phyloP scores from a whole-genome alignment of 2,113 vertebrate species.

The Muntiacus muntjak region DNA sequence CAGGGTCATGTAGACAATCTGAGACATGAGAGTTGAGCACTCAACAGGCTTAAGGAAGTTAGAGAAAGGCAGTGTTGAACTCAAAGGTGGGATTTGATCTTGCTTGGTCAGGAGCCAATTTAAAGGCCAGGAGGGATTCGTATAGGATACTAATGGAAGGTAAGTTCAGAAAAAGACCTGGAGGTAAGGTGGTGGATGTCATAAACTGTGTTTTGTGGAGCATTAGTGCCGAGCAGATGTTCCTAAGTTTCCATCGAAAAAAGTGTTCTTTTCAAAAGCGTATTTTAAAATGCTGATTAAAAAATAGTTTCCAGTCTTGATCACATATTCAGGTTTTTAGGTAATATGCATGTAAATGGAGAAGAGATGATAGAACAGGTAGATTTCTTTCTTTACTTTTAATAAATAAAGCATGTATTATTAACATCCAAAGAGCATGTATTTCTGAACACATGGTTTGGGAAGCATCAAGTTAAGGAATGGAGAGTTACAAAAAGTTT shows the following conservation, averaged over 20 bases:
- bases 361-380: not conserved
- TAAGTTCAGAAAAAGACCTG: not conserved
- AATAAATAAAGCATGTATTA: not conserved
- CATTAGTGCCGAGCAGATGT: not conserved
- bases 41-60: not conserved
- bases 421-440: not conserved
- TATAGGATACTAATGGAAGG: not conserved
- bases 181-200: not conserved
- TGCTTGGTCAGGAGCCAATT: not conserved
- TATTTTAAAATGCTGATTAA: not conserved
- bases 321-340: not conserved
- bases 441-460: not conserved
- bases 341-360: not conserved
- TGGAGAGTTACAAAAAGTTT: not conserved
- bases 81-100: not conserved
- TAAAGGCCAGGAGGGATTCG: not conserved
- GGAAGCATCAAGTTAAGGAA: not conserved
- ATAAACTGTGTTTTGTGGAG: not conserved
- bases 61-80: not conserved
- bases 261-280: not conserved
- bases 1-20: not conserved
- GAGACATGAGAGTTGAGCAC: not conserved
- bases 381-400: not conserved
- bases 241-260: not conserved
- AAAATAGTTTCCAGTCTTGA: not conserved